These are phyloP conservation scores for Lepilemur ruficaudatus DNA, from an alignment of 2,797 vertebrate species.

Conservation along the genomic window DNA sequence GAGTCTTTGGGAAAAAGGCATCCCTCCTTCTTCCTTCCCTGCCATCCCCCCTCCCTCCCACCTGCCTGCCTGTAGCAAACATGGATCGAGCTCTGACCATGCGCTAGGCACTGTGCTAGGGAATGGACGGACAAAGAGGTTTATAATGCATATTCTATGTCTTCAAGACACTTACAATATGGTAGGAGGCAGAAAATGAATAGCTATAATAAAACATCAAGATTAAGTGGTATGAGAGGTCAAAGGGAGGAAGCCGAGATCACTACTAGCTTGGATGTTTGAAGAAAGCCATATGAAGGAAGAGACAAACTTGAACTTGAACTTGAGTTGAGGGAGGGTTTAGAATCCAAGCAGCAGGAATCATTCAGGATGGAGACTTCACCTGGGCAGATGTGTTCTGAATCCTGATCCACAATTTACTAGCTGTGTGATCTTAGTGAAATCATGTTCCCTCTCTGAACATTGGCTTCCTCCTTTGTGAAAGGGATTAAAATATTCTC, in stretches of 20 bases:
- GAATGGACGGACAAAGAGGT: not conserved
- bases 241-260: not conserved
- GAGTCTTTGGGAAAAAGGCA: not conserved
- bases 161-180: conserved; percentile 15
- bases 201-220: conserved; percentile 34
- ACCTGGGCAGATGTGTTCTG: not conserved
- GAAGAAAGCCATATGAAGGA: not conserved
- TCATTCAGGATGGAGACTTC: not conserved
- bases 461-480: not conserved
- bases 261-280: not conserved
- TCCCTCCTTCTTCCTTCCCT: not conserved
- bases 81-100: not conserved
- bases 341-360: not conserved
- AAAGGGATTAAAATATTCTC: not conserved
- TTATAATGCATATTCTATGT: not conserved
- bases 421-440: not conserved
- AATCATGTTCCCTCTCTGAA: not conserved
- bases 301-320: not conserved
- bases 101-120: not conserved
- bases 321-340: not conserved
- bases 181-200: conserved; percentile 17
- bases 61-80: not conserved
- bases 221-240: not conserved
- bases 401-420: not conserved
- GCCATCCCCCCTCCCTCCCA: not conserved